phyloP scores from a whole-genome alignment of 1,140 invertebrate species.

The Samia ricini region DNA sequence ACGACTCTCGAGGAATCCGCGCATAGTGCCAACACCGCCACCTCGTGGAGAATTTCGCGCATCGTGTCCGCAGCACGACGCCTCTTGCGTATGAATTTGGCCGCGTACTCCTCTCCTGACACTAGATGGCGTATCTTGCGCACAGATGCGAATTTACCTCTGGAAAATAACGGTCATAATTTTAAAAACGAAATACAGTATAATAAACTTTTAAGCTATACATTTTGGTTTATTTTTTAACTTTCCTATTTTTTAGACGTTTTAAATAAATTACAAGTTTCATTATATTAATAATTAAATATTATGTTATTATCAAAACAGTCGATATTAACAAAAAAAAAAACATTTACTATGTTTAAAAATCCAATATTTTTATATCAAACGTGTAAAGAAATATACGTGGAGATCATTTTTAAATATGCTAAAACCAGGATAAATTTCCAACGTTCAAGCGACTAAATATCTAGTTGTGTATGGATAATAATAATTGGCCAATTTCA shows the following conservation, averaged over 20 bases:
- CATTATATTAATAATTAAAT: too few species aligned
- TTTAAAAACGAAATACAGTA: not conserved
- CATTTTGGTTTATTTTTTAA: too few species aligned
- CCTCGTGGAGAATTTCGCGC: constrained; percentile 93
- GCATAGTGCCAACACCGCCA: constrained; percentile 92
- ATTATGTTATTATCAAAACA: too few species aligned
- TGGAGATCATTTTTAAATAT: too few species aligned
- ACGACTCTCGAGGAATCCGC: constrained; percentile 89
- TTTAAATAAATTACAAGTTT: too few species aligned
- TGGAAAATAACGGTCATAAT: constrained; percentile 72
- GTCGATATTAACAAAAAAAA: too few species aligned
- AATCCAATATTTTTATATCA: too few species aligned
- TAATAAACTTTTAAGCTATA: not conserved
- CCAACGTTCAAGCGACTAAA: not conserved
- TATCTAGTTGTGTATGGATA: constrained; percentile 5
- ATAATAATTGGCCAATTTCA: constrained; percentile 47
- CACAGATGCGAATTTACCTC: constrained; percentile 97
- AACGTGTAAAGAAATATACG: too few species aligned
- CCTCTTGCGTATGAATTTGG: constrained; percentile 95
- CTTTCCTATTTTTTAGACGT: too few species aligned
- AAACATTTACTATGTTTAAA: too few species aligned
- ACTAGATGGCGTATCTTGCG: constrained; percentile 91
- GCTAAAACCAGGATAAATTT: not conserved
- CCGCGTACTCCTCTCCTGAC: constrained; percentile 92
- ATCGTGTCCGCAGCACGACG: constrained; percentile 88